Conservation (phyloP, 2,113 vertebrate genomes). For the Ifrita kowaldi region DNA sequence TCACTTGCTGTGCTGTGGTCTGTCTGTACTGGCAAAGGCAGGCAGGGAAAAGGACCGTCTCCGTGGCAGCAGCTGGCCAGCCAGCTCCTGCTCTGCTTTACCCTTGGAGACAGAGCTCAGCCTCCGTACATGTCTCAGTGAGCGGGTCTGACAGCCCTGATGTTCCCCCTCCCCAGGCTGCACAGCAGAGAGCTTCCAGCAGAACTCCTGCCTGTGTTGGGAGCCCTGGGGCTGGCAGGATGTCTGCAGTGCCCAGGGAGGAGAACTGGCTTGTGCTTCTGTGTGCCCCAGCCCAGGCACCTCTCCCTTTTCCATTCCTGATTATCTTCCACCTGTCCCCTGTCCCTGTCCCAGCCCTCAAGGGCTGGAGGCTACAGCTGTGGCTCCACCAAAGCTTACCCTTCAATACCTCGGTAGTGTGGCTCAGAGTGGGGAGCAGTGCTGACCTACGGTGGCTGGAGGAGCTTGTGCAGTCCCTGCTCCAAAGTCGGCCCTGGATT, state of each 20-base stretch:
- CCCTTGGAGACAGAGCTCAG: accelerated
- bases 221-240: not conserved
- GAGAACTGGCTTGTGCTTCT: not conserved
- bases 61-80: not conserved
- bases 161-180: not conserved
- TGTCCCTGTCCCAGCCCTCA: not conserved
- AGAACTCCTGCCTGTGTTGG: not conserved
- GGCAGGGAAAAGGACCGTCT: not conserved
- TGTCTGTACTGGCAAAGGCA: constrained; percentile 22
- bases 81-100: not conserved
- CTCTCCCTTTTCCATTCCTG: not conserved
- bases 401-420: not conserved
- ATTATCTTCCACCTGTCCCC: not conserved
- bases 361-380: not conserved
- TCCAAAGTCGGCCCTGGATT: not conserved
- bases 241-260: not conserved
- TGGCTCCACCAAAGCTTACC: not conserved
- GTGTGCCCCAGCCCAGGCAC: accelerated
- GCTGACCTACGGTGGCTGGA: not conserved
- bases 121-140: not conserved
- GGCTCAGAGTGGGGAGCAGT: not conserved
- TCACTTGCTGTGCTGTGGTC: constrained; percentile 21
- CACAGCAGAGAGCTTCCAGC: not conserved
- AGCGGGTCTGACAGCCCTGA: not conserved
- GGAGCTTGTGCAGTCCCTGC: not conserved